Evolutionary conservation across 2,888 invertebrate species (phyloP), one percentile per base, ranked within the genome.

Genomic region (Achlya flavicornis): DNA sequence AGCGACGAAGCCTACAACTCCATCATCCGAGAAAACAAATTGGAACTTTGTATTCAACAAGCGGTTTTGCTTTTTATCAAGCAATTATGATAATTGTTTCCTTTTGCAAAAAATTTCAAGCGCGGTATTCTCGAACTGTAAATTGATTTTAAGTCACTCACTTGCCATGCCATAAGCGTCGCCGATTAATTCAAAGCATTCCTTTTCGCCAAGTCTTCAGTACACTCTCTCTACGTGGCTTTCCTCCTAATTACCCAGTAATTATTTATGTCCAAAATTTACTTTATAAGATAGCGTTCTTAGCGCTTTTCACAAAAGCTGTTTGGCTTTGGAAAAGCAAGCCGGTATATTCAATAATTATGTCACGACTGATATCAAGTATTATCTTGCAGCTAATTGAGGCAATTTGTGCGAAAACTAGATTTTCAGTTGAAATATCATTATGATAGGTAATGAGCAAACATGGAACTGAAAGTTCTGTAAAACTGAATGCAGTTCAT

Each of bases 1-100:
- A 65, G 69, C 71, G 73, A 68, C 66, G 64, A 53, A 53, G 53
- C 53, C 19, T 53, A 53, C 53, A 10, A 19, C 53, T 53, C 53
- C 53, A 53, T 19, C 19, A 53, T 16, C 10, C 16, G 19, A 53
- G 53, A 10, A 19, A 10, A 53, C 53, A 53, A 53, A 53, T 53
- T 53, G 53, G 16, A 19, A 53, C 53, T 19, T 53, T 19, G 53
- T 53, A 53, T 53, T 16, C 53, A 53, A 53, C 7, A 19, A 19
- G 48, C 16, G 16, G 53, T 53, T 53, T 53, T 53, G 19, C 53
- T 53, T 53, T 48, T 53, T 16, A 19, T n/a, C 19, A 19, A 53
- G 19, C 10, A 8, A 53, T 19, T 53, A 19, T 53, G 53, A 19
- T 8, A 1, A 19, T n/a, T 3, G 2, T 53, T 4, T 53, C 1